Evolutionary conservation across 2,888 invertebrate genomes (phyloP).

Genomic region (Nephrotoma appendiculata): DNA sequence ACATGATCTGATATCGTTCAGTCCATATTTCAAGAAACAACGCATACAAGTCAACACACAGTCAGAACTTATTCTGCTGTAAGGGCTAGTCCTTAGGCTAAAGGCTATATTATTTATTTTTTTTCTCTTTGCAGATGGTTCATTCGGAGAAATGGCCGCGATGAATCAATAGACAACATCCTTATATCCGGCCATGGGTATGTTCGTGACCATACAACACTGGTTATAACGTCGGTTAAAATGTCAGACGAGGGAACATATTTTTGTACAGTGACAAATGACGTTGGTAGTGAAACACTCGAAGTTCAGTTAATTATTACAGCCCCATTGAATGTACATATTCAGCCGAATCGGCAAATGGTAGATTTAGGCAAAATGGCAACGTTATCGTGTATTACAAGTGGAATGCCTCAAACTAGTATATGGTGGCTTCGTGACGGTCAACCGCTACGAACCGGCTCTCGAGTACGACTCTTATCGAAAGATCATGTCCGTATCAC

Average conservation of each 20-base stretch:
- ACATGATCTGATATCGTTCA: too few species aligned
- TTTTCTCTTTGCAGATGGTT: constrained; percentile 32
- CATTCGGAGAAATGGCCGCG: constrained; percentile 33
- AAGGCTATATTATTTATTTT: too few species aligned
- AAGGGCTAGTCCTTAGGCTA: too few species aligned
- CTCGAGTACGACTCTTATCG: constrained; percentile 38
- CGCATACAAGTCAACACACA: too few species aligned
- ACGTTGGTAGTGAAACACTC: constrained; percentile 38
- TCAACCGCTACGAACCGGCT: constrained; percentile 40
- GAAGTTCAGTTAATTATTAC: constrained; percentile 37
- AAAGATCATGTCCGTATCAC: constrained; percentile 42
- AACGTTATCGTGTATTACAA: constrained; percentile 42
- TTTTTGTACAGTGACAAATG: constrained; percentile 38
- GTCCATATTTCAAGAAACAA: too few species aligned
- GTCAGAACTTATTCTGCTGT: too few species aligned
- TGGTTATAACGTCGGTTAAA: constrained; percentile 34
- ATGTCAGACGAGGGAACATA: constrained; percentile 36
- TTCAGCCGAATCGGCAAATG: constrained; percentile 57
- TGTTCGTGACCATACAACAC: constrained; percentile 36
- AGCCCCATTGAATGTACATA: constrained; percentile 61
- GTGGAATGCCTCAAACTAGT: constrained; percentile 64
- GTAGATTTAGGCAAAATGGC: constrained; percentile 72
- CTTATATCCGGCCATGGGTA: constrained; percentile 32
- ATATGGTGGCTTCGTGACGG: constrained; percentile 70
- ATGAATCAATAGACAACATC: constrained; percentile 35